Evolutionary conservation across 2,113 vertebrate genomes (phyloP).

Genomic region (Tenrec ecaudatus): DNA sequence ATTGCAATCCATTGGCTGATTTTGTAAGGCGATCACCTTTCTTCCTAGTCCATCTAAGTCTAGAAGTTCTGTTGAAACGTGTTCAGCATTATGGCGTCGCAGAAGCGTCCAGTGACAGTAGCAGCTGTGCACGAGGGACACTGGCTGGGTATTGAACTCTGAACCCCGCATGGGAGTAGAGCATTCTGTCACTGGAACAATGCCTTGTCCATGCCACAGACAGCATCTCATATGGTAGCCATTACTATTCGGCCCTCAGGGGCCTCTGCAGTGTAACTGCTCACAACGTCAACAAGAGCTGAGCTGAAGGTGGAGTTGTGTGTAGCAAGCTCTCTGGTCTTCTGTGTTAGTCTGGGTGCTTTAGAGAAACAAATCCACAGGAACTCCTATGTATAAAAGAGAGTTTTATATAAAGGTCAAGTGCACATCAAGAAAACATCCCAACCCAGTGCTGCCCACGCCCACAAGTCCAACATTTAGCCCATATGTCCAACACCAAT

Average conservation of each 20-base stretch:
- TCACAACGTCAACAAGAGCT: neutral
- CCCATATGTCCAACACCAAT: too few relatives aligned
- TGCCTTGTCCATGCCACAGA: accelerated
- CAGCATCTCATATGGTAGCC: neutral
- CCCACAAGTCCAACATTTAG: too few relatives aligned
- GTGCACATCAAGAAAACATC: too few relatives aligned
- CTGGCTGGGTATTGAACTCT: neutral
- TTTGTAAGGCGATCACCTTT: neutral
- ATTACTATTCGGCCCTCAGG: neutral
- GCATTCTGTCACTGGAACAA: neutral
- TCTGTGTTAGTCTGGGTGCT: too few relatives aligned
- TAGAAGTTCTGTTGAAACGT: neutral
- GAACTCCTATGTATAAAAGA: too few relatives aligned
- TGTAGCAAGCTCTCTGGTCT: neutral
- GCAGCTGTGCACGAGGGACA: neutral
- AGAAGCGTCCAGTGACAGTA: too few relatives aligned
- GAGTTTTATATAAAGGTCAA: too few relatives aligned
- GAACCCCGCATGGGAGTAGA: neutral
- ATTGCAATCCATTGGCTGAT: neutral
- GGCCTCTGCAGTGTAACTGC: accelerated
- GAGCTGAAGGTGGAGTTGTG: accelerated
- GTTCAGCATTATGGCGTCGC: neutral
- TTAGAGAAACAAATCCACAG: too few relatives aligned
- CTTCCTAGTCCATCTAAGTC: neutral
- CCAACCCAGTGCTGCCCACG: too few relatives aligned